Evolutionary conservation across 2,797 vertebrate species (phyloP), one percentile per base, ranked within the genome.

Genomic region (Ceyx erithaca): DNA sequence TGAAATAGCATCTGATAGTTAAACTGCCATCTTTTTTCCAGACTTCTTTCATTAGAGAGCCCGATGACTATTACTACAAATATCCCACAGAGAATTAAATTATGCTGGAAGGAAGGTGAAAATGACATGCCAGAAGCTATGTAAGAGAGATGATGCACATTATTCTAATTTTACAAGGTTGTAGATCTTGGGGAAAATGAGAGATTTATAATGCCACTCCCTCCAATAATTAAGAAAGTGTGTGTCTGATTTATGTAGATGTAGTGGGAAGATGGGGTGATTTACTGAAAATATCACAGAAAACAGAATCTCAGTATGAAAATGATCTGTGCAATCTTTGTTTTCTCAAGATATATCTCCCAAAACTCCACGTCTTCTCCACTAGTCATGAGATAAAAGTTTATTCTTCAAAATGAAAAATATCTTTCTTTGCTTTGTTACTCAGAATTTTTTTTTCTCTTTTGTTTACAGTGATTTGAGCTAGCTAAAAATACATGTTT

Each of bases 21-120:
- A 85, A 93, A 85, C 51, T 90, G 46, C 41, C 59, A 19, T 92
- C 79, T 90, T 92, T 94, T 91, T 93, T 88, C 67, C 83, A 94
- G 83, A 18, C 54, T 45, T 85, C 72, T 86, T 91, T 85, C 91
- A 59, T 92, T 92, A 87, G 63, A 35, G 61, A 86, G 66, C 59
- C 89, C 86, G 80, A 92, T 93, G 92, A 85, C 35, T 95, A 19
- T 87, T 93, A 54, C 61, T 84, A 62, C 87, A 89, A 62, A 80
- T 91, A 91, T 85, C 82, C 73, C 85, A 87, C 1, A 11, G 91
- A 72, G 80, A 77, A 87, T 85, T 95, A 13, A 41, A 5, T 93
- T 94, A 54, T 90, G 64, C 80, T 87, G 78, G 83, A 87, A 61
- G 70, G 46, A 73, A 88, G 30, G 48, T 11, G 64, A 76, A 80